Evolutionary conservation across 2,888 invertebrate genomes (phyloP), one percentile per base, ranked within the genome.

Genomic region (Callosobruchus maculatus): DNA sequence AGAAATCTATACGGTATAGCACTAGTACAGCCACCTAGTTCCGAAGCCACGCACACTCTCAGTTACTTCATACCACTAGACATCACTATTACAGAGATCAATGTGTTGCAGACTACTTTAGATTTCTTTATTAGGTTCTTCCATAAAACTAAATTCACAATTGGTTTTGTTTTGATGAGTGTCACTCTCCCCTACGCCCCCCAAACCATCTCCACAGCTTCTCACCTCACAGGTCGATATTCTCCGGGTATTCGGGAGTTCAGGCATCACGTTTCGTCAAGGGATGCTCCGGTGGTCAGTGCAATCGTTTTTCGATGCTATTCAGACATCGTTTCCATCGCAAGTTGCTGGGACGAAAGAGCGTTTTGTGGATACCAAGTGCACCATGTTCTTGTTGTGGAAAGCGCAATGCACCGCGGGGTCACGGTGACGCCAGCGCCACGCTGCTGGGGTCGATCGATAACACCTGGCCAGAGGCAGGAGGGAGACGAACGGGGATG

Each of bases 391-490:
- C 13, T 49, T 5, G 1, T 18, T 18, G 9, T 1, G 1, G 7
- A 22, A 21, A 13, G 21, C 72, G 22, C 72, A 70, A 71, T 68
- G 68, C 75, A 71, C 74, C 73, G 70, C 74, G 68, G 13, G 22
- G 22, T 74, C 26, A 71, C 74, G 67, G 67, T 70, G 72, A 26
- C 30, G 70, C 78, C 76, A 74, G 74, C 76, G 78, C 76, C 78
- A 75, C 76, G 76, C 75, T 76, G 79, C 77, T 74, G 76, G 73
- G 70, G 73, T 68, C 77, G 78, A 82, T 82, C 82, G 78, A 82
- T 82, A 82, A 13, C 49, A 49, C 49, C 49, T 49, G 49, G 18
- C 5, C 13, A 18, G 49, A 49, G 18, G 13, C 75, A 69, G 78
- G 74, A 75, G 78, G 78, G 77, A 78, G 76, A 80, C 78, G 79